A percentile compares a stretch with the other conserved stretches of the same genome.
Evolutionary conservation across 2,797 vertebrate genomes (phyloP).

Genomic region (Girardinus metallicus): DNA sequence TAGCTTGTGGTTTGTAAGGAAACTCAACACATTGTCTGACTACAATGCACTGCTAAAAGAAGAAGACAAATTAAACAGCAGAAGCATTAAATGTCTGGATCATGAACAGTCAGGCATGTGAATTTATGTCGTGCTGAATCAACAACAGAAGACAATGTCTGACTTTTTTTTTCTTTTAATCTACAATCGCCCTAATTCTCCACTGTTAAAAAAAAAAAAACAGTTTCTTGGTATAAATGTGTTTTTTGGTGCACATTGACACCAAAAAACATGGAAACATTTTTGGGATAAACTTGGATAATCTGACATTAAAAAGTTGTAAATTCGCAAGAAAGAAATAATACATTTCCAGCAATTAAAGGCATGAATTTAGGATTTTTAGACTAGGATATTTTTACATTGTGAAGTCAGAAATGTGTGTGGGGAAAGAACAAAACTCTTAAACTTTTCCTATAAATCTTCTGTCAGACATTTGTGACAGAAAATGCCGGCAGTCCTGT

Average conservation of each 20-base stretch:
- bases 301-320: not conserved
- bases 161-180: not conserved
- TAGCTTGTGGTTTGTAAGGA: not conserved
- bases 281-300: not conserved
- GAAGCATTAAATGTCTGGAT: not conserved
- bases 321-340: not conserved
- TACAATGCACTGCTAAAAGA: not conserved
- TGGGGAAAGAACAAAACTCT: not conserved
- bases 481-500: not conserved
- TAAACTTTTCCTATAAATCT: not conserved
- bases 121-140: not conserved
- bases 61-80: not conserved
- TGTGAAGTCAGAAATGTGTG: not conserved
- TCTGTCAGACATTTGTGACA: not conserved
- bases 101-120: not conserved
- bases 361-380: not conserved
- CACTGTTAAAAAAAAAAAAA: no score
- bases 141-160: not conserved
- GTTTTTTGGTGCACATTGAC: no score
- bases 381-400: not conserved
- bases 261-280: not conserved
- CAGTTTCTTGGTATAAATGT: no score
- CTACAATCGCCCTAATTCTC: no score
- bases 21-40: not conserved
- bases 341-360: not conserved